These are phyloP conservation scores for Varecia variegata DNA, from an alignment of 2,797 vertebrate species.

Conservation along the genomic window DNA sequence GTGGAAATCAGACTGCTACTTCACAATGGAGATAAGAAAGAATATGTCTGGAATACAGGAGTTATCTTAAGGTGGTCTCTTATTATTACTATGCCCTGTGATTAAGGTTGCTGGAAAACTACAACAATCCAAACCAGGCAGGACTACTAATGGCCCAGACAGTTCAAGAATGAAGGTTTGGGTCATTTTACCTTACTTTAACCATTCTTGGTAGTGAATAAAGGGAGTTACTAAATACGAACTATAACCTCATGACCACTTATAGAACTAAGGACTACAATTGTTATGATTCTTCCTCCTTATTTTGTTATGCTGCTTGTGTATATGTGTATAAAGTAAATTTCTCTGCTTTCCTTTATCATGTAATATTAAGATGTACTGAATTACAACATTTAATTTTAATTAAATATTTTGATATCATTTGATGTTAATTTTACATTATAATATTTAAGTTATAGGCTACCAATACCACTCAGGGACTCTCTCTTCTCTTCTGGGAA, in stretches of 20 bases:
- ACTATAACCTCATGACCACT: background rate
- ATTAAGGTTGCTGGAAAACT: background rate
- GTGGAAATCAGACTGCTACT: background rate
- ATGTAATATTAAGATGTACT: background rate
- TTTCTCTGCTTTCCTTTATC: background rate
- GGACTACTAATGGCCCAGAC: background rate
- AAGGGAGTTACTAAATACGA: background rate
- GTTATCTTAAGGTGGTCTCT: background rate
- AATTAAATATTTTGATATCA: background rate
- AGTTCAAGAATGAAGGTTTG: background rate
- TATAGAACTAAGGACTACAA: background rate
- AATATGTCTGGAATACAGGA: background rate
- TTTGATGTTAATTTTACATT: background rate
- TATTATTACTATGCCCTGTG: background rate
- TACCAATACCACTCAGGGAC: background rate
- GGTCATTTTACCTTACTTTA: background rate
- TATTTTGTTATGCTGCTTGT: background rate
- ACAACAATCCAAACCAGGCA: background rate
- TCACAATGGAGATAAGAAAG: background rate
- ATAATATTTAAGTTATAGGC: background rate
- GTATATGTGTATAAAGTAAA: background rate
- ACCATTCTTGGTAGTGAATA: background rate
- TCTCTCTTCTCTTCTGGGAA: background rate
- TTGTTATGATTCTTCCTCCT: background rate
- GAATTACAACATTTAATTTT: background rate